phyloP scores from a whole-genome alignment of 2,113 vertebrate species.

The Sprattus sprattus region DNA sequence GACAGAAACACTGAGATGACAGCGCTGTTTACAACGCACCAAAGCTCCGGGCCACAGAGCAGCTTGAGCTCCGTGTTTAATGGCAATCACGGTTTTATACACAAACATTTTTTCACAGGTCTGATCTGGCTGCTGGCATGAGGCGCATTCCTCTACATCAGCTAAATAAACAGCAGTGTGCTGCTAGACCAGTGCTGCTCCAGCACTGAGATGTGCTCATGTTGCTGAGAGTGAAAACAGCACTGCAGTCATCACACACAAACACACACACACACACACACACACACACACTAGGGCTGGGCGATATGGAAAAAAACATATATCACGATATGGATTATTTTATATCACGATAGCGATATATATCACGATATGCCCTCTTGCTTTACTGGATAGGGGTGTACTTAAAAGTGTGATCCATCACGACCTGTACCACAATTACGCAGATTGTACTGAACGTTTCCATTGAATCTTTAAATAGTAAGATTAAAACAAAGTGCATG shows the following conservation, averaged over 20 bases:
- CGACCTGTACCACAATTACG: too few species aligned
- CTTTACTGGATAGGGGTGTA: too few species aligned
- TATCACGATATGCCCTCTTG: too few species aligned
- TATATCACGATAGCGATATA: too few species aligned
- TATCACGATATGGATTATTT: too few species aligned
- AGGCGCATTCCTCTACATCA: slow-evolving; percentile 30
- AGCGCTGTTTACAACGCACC: background rate
- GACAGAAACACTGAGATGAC: background rate
- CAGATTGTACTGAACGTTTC: too few species aligned
- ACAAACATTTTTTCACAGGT: slow-evolving; percentile 28
- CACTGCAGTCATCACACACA: background rate
- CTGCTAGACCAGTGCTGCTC: background rate
- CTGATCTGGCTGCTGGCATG: slow-evolving; percentile 11
- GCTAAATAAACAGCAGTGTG: slow-evolving; percentile 41
- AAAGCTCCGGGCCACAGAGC: background rate
- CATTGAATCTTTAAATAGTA: too few species aligned
- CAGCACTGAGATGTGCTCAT: background rate
- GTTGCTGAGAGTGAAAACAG: background rate
- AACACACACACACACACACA: background rate
- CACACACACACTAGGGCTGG: too few species aligned
- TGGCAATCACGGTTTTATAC: slow-evolving; percentile 20
- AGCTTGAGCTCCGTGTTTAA: background rate
- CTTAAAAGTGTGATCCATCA: too few species aligned
- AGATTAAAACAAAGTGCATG: too few species aligned
- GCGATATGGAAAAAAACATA: too few species aligned